Conservation (phyloP, 1,140 invertebrate species). For the Drosophila chauvacae region DNA sequence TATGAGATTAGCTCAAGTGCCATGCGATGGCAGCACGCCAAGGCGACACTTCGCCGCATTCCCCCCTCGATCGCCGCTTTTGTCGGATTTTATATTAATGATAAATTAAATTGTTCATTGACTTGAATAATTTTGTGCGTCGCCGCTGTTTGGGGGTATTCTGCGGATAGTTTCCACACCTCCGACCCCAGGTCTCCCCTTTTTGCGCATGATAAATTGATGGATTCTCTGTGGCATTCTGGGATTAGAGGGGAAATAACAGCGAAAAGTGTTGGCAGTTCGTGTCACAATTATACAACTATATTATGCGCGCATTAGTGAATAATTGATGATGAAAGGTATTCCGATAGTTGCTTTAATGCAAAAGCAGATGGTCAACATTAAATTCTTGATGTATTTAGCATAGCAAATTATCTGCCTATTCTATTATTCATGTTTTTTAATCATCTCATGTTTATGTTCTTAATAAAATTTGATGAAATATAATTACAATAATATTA, state of each 20-base stretch:
- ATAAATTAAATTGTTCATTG: conserved; percentile 84
- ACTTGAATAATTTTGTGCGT: conserved; percentile 82
- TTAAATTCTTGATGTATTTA: neutral
- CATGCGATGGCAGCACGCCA: conserved; percentile 76
- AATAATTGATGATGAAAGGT: conserved; percentile 65
- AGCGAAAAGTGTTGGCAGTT: conserved; percentile 40
- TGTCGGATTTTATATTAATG: conserved; percentile 83
- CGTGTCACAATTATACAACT: conserved; percentile 67
- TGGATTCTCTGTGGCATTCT: conserved; percentile 57
- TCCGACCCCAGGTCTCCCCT: neutral
- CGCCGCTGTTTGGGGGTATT: conserved; percentile 61
- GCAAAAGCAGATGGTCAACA: neutral
- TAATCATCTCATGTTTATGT: neutral
- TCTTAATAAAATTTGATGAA: neutral
- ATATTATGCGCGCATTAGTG: conserved; percentile 71
- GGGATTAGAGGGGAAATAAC: conserved; percentile 4
- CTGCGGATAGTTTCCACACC: conserved; percentile 57
- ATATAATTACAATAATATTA: too few relatives aligned
- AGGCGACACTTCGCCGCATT: conserved; percentile 58
- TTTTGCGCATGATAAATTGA: conserved; percentile 68
- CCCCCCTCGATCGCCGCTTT: conserved; percentile 1
- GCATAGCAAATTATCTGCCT: neutral
- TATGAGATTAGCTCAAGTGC: conserved; percentile 80
- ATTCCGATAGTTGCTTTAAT: conserved; percentile 1
- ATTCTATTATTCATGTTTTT: neutral